Base-by-base conservation (phyloP, 2,888 invertebrate genomes). In the Rhyacophila evoluta region DNA sequence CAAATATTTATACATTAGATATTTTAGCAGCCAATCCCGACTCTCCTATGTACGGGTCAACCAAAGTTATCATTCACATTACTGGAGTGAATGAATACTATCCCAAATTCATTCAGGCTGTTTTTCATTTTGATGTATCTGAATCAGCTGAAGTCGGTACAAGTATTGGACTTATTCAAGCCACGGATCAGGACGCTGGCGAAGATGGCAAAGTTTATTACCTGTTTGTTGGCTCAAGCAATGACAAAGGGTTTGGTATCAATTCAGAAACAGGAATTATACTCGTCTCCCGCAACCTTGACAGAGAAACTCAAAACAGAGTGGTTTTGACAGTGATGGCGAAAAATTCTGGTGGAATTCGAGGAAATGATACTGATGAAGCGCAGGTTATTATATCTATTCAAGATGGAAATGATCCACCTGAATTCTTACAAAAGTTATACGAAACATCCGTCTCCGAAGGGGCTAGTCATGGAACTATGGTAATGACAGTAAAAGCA, bases 401-500 rank as follows among this genome's bases (percentile, higher is more conserved):
- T 81, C 96, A 97, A 88, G 98, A 98, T 86, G 98, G 98, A 19
- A 98, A 98, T 85, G 98, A 98, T 88, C 97, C 98, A 0, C 98
- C 98, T 0, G 96, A 96, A 86, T 98, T 98, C 86, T 87, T 94
- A n/a, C 92, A 94, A 84, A 91, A 91, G 72, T 85, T 92, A 19
- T 98, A 98, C 85, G 94, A 95, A 84, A 92, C 95, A 0, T 92
- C 91, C 80, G 91, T 98, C 25, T 94, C 94, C 0, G 98, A 98
- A 89, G 95, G 94, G 19, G 94, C 94, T 0, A 84, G 87, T 0
- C 87, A 93, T 8, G 97, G 97, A 0, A 93, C 95, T 8, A 91
- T 92, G 85, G 92, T 97, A 0, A 86, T 93, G 37, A 92, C 92
- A 36, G 96, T 98, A 0, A 93, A 94, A 85, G 98, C 98, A 0